Evolutionary conservation across 2,888 invertebrate species (phyloP), one percentile per base, ranked within the genome.

Genomic region (Aleiodes leptofemur): DNA sequence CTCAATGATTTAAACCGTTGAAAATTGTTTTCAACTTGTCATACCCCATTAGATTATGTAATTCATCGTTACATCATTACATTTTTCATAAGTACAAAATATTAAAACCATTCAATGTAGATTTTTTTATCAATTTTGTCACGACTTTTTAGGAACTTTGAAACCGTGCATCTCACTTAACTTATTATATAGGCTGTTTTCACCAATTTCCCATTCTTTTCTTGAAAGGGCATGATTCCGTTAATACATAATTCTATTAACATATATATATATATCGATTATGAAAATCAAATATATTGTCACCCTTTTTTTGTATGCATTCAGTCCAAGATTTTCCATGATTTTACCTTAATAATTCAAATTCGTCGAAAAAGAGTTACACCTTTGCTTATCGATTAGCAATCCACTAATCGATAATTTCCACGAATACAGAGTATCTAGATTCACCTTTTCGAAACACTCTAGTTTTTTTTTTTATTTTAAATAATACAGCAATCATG

Each of bases 11-110:
- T 59, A 14, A 16, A 70, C 48, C 48, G 57, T 57, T 4, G 29
- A 4, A 34, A 50, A 48, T 72, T 72, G 59, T 61, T 72, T 43
- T 50, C 23, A 55, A 66, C 43, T 38, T 74, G 14, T 57, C 48
- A 53, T 68, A 55, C 43, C 68, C 70, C 61, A 29, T 69, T 56
- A 38, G 56, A 69, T 73, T 53, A 50, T 69, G 14, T 64, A 43
- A 64, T 64, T 70, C 72, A 68, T 69, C 59, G 31, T 69, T 68
- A 43, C 43, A 51, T 73, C 34, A 69, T 72, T 68, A 72, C 57
- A 55, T 29, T 77, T 76, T 77, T 73, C 72, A 75, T 83, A 82
- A 82, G 85, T 86, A 86, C 84, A 86, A 86, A 86, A 86, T 86
- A 86, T 81, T 85, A 80, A 75, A 82, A 81, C 81, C 80, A 80